Conservation (phyloP, 2,797 vertebrate genomes). For the Paratrypauchen microcephalus region DNA sequence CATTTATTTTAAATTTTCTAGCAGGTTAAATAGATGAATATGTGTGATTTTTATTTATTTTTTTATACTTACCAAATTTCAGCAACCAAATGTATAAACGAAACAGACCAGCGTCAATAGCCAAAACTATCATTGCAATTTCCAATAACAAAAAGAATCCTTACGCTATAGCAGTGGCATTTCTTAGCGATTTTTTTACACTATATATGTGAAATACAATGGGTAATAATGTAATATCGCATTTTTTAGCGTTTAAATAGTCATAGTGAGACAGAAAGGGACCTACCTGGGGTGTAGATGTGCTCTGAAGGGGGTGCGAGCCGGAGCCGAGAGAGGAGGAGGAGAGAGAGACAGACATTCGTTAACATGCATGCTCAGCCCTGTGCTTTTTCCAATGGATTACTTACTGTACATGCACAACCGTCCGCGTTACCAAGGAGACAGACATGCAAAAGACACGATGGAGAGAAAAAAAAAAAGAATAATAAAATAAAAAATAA, state of each 20-base stretch:
- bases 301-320: conserved; percentile 87
- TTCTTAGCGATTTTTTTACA: neutral
- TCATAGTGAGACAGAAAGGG: conserved; percentile 56
- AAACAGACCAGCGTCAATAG: conserved; percentile 40
- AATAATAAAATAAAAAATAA: neutral
- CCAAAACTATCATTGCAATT: neutral
- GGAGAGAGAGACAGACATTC: conserved; percentile 99
- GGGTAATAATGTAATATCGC: neutral
- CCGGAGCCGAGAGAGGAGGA: conserved; percentile 91
- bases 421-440: conserved; percentile 64
- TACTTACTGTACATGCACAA: conserved; percentile 88
- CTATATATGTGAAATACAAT: neutral
- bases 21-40: conserved; percentile 46
- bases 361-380: conserved; percentile 99
- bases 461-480: conserved; percentile 42
- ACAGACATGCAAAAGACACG: conserved; percentile 68
- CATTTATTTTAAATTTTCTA: conserved; percentile 25
- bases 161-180: neutral
- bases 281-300: conserved; percentile 99
- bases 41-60: conserved; percentile 47
- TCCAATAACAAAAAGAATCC: no score
- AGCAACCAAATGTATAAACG: conserved; percentile 56
- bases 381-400: conserved; percentile 85
- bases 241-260: conserved; percentile 46
- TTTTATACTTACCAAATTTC: conserved; percentile 68